These are phyloP conservation scores for Scatophagus argus DNA, from an alignment of 2,113 vertebrate genomes.

Conservation along the genomic window DNA sequence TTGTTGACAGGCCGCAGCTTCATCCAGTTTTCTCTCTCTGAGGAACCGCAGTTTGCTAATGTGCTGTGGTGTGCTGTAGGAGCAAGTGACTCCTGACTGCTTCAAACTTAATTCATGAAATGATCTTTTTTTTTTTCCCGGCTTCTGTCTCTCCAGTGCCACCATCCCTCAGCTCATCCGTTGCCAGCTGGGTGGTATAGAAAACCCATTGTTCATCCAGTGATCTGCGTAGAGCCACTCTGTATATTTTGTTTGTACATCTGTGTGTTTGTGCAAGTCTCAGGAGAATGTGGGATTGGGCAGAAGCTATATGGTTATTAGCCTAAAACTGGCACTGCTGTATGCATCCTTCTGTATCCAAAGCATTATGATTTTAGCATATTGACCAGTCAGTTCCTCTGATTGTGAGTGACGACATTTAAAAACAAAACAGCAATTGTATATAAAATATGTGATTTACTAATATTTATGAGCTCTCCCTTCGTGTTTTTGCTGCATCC, in stretches of 20 bases:
- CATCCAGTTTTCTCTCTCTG: conserved; percentile 20
- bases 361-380: conserved; percentile 16
- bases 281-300: conserved; percentile 41
- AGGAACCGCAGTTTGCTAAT: conserved; percentile 14
- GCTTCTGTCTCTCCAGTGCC: conserved; percentile 37
- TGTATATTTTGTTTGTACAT: conserved; percentile 8
- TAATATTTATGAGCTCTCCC: conserved; percentile 50
- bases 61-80: background rate
- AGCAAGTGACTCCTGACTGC: conserved; percentile 60
- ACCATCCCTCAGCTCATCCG: conserved; percentile 24
- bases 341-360: conserved; percentile 31
- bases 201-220: conserved; percentile 44
- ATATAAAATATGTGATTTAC: conserved; percentile 45
- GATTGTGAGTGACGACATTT: conserved; percentile 24
- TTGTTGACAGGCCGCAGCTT: conserved; percentile 40
- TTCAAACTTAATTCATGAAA: conserved; percentile 39
- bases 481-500: conserved; percentile 36
- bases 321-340: conserved; percentile 38
- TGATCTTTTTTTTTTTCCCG: conserved; percentile 60
- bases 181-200: conserved; percentile 39
- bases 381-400: conserved; percentile 28
- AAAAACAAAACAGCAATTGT: conserved; percentile 9
- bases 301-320: conserved; percentile 39
- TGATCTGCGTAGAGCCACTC: conserved; percentile 3
- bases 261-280: conserved; percentile 32